Evolutionary conservation across 2,888 invertebrate species (phyloP), one percentile per base, ranked within the genome.

Genomic region (Catocala fraxini): DNA sequence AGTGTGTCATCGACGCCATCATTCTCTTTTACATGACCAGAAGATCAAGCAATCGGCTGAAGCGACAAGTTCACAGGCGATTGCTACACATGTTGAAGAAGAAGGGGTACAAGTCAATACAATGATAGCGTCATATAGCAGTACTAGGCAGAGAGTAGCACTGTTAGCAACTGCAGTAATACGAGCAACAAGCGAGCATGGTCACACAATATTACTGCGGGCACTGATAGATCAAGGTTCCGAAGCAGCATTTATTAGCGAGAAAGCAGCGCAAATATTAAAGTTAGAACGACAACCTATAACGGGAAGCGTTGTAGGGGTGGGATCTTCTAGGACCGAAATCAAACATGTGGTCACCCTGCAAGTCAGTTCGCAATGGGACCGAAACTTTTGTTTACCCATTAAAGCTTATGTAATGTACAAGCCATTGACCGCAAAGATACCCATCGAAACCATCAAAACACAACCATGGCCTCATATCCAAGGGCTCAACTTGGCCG

Each of bases 101-200:
- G 35, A 48, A 53, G 33, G 49, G 13, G 10, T 33, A 35, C n/a
- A 56, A 45, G 57, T 62, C 2, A 59, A 57, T 13, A 59, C 68
- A 58, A 39, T 51, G 56, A 54, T 68, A 9, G 39, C 74, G 41
- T 66, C 71, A 15, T 58, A 71, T 47, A 41, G 53, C n/a, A 57
- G 51, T 10, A 43, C 63, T 45, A 62, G 46, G 25, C 43, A 53
- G n/a, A 33, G 49, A 2, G 56, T 46, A 51, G 71, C 65, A 12
- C 51, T 79, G 39, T 51, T 79, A 51, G 77, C 77, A 1, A 80
- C 76, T 6, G 76, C 77, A 12, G 6, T 75, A n/a, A 69, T 77
- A 7, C 43, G 43, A 35, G 68, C 67, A 13, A 68, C 12, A 51
- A 61, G 43, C 33, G 66, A 71, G 4, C 9, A 57, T 0, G 75